These are phyloP conservation scores for Stenopsyche tienmushanensis DNA, from an alignment of 1,140 invertebrate genomes.

Conservation along the genomic window DNA sequence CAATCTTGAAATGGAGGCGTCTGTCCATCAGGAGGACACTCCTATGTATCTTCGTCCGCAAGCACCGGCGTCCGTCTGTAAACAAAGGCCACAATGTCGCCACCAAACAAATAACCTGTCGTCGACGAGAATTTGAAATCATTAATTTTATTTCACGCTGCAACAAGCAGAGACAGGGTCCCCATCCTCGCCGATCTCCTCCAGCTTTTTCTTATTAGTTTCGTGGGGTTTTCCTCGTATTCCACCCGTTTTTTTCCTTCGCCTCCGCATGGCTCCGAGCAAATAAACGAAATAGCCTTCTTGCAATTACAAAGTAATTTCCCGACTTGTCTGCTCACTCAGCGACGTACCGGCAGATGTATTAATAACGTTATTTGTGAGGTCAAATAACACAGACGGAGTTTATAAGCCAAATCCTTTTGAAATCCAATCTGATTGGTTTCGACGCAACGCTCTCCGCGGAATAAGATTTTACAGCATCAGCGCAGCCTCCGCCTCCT, in stretches of 20 bases:
- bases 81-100: conserved; percentile 37
- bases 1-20: conserved; percentile 14
- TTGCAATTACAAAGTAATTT: conserved; percentile 40
- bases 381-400: conserved; percentile 34
- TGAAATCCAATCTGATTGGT: conserved; percentile 39
- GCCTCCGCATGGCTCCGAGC: not conserved
- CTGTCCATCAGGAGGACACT: not conserved
- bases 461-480: conserved; percentile 25
- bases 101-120: conserved; percentile 41
- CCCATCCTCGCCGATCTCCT: conserved; percentile 4
- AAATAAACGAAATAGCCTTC: conserved; percentile 36
- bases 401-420: conserved; percentile 32
- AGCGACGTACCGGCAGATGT: conserved; percentile 7
- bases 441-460: conserved; percentile 12
- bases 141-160: conserved; percentile 42
- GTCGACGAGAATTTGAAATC: conserved; percentile 37
- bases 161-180: conserved; percentile 19
- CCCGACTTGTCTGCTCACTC: conserved; percentile 18
- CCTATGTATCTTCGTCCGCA: not conserved
- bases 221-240: conserved; percentile 9
- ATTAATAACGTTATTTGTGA: conserved; percentile 28
- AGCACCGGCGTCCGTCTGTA: conserved; percentile 22
- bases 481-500: not conserved
- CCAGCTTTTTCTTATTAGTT: conserved; percentile 36
- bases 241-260: conserved; percentile 9